phyloP scores from a whole-genome alignment of 2,113 vertebrate species.

The Orycteropus afer region DNA sequence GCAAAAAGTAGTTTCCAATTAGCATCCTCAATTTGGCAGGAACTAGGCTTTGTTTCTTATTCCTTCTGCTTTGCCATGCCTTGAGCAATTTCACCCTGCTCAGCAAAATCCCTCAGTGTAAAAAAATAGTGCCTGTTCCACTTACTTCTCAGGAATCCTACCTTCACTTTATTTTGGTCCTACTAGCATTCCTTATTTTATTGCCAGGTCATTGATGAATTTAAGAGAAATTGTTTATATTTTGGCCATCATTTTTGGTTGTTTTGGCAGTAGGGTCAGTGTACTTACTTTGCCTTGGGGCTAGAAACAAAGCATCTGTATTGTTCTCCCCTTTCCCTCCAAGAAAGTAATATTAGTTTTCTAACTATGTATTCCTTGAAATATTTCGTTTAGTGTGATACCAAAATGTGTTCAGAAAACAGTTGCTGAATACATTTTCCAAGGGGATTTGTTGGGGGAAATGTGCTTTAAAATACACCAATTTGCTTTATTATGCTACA shows the following conservation, averaged over 20 bases:
- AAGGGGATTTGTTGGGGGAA: background rate
- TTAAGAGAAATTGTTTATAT: background rate
- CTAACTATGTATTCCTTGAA: background rate
- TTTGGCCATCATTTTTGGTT: background rate
- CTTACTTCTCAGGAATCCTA: background rate
- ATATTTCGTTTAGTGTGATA: slow-evolving; percentile 4
- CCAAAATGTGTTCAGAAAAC: background rate
- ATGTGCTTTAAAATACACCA: background rate
- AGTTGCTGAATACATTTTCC: background rate
- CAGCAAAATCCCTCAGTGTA: background rate
- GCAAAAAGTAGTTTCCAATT: background rate
- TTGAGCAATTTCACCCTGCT: background rate
- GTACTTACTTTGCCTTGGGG: background rate
- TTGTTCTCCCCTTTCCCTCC: background rate
- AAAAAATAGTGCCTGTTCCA: background rate
- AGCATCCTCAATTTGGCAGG: background rate
- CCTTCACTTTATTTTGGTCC: background rate
- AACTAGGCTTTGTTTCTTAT: background rate
- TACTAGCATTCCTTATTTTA: background rate
- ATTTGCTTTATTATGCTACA: slow-evolving; percentile 17
- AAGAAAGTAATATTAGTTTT: background rate
- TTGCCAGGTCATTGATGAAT: background rate
- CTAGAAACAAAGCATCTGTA: background rate
- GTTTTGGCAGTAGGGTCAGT: background rate
- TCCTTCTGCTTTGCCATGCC: background rate